These are phyloP conservation scores for Callinectes sapidus DNA, from an alignment of 2,888 invertebrate genomes.

Conservation along the genomic window DNA sequence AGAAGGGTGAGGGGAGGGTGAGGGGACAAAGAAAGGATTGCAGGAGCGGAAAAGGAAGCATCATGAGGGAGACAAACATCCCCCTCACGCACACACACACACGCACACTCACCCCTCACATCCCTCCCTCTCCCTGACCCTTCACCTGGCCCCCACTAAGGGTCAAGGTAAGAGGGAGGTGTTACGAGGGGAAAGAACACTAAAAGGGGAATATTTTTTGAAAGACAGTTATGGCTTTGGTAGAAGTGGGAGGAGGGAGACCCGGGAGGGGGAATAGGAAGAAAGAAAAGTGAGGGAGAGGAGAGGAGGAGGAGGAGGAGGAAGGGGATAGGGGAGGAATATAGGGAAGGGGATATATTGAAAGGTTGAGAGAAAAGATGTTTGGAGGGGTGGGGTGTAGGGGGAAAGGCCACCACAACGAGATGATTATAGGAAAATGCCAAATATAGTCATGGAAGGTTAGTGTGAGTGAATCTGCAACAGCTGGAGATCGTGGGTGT, in stretches of 20 bases:
- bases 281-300: too few species aligned
- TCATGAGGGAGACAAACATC: constrained; percentile 18
- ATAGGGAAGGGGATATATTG: too few species aligned
- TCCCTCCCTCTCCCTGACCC: background rate
- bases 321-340: background rate
- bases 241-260: background rate
- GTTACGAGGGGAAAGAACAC: constrained; percentile 29
- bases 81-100: background rate
- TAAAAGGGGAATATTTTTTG: constrained; percentile 30
- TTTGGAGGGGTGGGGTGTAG: background rate
- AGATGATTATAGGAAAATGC: constrained; percentile 23
- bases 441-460: constrained; percentile 1
- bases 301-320: too few species aligned
- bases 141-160: constrained; percentile 6
- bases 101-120: background rate
- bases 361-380: background rate
- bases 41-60: constrained; percentile 6
- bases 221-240: constrained; percentile 9
- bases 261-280: background rate
- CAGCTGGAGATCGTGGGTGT: background rate
- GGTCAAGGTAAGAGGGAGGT: constrained; percentile 26
- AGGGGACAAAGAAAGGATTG: background rate
- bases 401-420: background rate
- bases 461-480: background rate
- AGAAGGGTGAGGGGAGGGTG: too few species aligned